phyloP scores from a whole-genome alignment of 2,797 vertebrate genomes.

The Typhlichthys subterraneus region DNA sequence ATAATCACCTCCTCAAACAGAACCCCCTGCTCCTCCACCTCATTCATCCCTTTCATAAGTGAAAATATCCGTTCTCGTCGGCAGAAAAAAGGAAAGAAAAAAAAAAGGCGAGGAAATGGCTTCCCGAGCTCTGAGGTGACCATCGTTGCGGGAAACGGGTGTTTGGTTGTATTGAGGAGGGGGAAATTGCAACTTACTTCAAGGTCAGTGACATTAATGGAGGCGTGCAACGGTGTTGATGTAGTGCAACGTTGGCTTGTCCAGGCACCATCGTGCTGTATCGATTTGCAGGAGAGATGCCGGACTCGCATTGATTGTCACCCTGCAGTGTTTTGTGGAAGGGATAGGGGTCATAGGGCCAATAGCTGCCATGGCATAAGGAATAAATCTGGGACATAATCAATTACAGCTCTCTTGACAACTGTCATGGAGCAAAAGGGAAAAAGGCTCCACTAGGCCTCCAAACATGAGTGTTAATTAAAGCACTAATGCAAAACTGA shows the following conservation, averaged over 20 bases:
- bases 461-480: too few relatives aligned
- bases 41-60: constrained; percentile 62
- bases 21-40: constrained; percentile 54
- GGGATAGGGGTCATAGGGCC: constrained; percentile 18
- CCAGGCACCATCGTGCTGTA: constrained; percentile 50
- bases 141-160: constrained; percentile 41
- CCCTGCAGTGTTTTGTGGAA: constrained; percentile 47
- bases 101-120: constrained; percentile 66
- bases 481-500: too few relatives aligned
- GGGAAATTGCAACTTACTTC: constrained; percentile 82
- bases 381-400: constrained; percentile 39
- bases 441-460: too few relatives aligned
- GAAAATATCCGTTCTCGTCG: constrained; percentile 70
- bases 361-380: constrained; percentile 47
- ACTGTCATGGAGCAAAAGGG: too few relatives aligned
- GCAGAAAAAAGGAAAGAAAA: constrained; percentile 5
- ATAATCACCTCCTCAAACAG: constrained; percentile 77
- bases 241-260: constrained; percentile 56
- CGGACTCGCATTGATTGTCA: constrained; percentile 65
- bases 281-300: constrained; percentile 61
- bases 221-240: constrained; percentile 68
- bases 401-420: neutral
- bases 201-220: constrained; percentile 81
- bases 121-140: constrained; percentile 63
- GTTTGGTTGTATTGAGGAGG: constrained; percentile 55